A percentile compares a stretch with the other conserved stretches of the same genome.
Evolutionary conservation across 2,113 vertebrate species (phyloP).

Genomic region (Suncus etruscus): DNA sequence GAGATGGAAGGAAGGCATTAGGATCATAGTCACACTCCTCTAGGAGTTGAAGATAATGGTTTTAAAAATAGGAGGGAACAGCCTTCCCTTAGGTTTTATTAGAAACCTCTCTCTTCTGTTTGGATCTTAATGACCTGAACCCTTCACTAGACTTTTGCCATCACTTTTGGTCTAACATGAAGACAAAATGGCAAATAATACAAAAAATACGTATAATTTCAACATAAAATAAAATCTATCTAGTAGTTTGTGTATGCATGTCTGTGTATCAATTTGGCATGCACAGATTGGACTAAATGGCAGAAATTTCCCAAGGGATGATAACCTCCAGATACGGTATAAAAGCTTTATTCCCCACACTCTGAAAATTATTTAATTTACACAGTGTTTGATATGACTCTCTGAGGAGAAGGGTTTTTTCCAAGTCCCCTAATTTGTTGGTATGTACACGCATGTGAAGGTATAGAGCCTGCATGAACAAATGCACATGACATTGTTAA

Average conservation of each 20-base stretch:
- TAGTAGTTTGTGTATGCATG: background rate
- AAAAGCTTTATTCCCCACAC: slow-evolving; percentile 74
- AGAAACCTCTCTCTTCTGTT: background rate
- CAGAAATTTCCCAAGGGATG: slow-evolving; percentile 74
- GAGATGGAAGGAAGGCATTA: background rate
- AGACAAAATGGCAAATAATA: slow-evolving; percentile 62
- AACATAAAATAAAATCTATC: slow-evolving; percentile 62
- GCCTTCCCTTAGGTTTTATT: background rate
- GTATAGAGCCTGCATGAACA: background rate
- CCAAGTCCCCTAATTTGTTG: slow-evolving; percentile 68
- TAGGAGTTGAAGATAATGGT: background rate
- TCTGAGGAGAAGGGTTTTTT: slow-evolving; percentile 75
- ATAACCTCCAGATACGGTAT: slow-evolving; percentile 73
- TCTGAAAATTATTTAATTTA: slow-evolving; percentile 81
- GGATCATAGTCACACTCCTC: background rate
- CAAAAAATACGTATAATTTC: slow-evolving; percentile 67
- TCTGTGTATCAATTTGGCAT: slow-evolving; percentile 51
- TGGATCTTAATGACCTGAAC: slow-evolving; percentile 54
- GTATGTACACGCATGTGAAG: slow-evolving; percentile 3
- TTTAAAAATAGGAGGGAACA: background rate
- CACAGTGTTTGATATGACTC: slow-evolving; percentile 76
- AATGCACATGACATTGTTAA: background rate
- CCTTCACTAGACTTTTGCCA: slow-evolving; percentile 27
- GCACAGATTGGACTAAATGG: slow-evolving; percentile 74
- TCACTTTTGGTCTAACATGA: background rate